These are phyloP conservation scores for Mystacides longicornis DNA, from an alignment of 2,888 invertebrate species.

Conservation along the genomic window DNA sequence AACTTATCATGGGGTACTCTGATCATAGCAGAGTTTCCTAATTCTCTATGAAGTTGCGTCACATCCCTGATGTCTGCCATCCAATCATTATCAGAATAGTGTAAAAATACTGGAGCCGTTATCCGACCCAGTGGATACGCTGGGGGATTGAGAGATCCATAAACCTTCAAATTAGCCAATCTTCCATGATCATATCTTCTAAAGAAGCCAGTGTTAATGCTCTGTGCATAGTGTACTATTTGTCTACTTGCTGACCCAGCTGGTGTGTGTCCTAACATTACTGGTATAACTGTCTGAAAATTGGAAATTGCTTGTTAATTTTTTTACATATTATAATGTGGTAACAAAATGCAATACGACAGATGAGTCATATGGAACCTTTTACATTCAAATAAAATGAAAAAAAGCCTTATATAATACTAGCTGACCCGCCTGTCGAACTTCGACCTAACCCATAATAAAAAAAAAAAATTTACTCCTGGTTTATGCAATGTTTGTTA, in stretches of 20 bases:
- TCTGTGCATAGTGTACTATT: constrained; percentile 46
- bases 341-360: too few species aligned
- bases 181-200: constrained; percentile 46
- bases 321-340: neutral
- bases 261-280: constrained; percentile 45
- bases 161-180: constrained; percentile 37
- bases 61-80: constrained; percentile 44
- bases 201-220: constrained; percentile 42
- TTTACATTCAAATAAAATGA: too few species aligned
- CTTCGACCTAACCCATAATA: neutral
- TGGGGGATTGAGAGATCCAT: constrained; percentile 46
- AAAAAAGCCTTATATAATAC: too few species aligned
- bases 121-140: constrained; percentile 43
- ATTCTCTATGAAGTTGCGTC: constrained; percentile 35
- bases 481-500: too few species aligned
- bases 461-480: too few species aligned
- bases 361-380: too few species aligned
- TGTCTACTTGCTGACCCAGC: constrained; percentile 46
- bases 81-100: constrained; percentile 49
- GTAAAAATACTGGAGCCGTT: constrained; percentile 42
- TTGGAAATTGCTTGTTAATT: neutral
- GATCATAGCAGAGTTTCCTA: constrained; percentile 42
- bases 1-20: constrained; percentile 42
- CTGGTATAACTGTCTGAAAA: constrained; percentile 46
- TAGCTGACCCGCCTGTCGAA: too few species aligned